These are phyloP conservation scores for Dromiciops gliroides DNA, from an alignment of 2,113 vertebrate genomes.

Conservation along the genomic window DNA sequence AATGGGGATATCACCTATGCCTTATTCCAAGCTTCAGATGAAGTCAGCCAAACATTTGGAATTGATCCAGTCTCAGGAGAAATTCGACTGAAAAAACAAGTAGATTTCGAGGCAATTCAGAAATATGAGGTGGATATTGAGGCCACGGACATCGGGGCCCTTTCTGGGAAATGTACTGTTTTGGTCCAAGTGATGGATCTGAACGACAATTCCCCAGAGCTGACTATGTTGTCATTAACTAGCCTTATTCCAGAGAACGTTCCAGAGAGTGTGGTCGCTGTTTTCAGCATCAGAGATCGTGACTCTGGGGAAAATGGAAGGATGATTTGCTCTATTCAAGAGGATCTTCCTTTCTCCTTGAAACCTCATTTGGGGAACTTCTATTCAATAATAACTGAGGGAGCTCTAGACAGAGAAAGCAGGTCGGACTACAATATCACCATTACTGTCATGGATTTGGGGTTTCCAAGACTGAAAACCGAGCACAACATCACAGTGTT, in stretches of 20 bases:
- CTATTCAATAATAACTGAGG: constrained; percentile 87
- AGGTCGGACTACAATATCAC: constrained; percentile 91
- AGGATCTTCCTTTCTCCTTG: constrained; percentile 59
- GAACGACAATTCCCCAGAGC: constrained; percentile 85
- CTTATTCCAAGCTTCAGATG: constrained; percentile 68
- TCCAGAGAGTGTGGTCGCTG: constrained; percentile 75
- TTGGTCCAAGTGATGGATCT: constrained; percentile 79
- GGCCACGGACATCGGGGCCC: constrained; percentile 80
- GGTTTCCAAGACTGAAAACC: constrained; percentile 88
- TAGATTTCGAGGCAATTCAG: constrained; percentile 80
- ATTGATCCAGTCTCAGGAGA: constrained; percentile 59
- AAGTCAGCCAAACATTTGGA: constrained; percentile 60
- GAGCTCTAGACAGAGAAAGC: constrained; percentile 89
- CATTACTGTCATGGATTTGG: constrained; percentile 90
- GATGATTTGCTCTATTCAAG: constrained; percentile 49
- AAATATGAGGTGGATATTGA: constrained; percentile 77
- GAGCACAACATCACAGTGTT: constrained; percentile 86
- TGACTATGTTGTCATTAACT: constrained; percentile 79
- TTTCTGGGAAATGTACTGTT: constrained; percentile 81
- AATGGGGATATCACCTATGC: constrained; percentile 66
- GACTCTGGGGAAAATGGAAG: constrained; percentile 83
- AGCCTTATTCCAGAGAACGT: constrained; percentile 79
- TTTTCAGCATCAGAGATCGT: constrained; percentile 82
- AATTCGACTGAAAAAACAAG: constrained; percentile 62
- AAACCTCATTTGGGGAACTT: constrained; percentile 88